Evolutionary conservation across 2,113 vertebrate species (phyloP).

Genomic region (Nothobranchius furzeri): DNA sequence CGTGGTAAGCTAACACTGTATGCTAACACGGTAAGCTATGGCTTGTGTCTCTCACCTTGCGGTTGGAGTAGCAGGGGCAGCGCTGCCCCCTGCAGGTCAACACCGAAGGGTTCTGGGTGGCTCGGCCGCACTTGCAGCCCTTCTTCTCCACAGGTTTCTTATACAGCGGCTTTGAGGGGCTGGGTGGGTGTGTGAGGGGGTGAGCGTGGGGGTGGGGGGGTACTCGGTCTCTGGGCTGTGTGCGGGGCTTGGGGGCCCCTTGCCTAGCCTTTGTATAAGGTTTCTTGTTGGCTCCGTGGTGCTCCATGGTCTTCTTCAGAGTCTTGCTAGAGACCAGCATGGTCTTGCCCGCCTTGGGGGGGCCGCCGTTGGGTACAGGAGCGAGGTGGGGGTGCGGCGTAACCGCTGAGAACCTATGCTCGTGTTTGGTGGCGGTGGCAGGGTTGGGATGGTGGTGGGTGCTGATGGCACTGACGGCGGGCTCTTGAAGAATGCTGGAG

Average conservation of each 20-base stretch:
- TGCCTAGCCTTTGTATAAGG: constrained; percentile 92
- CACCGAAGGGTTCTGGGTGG: constrained; percentile 99
- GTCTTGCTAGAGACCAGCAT: constrained; percentile 89
- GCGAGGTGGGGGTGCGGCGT: constrained; percentile 85
- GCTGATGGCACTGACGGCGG: constrained; percentile 81
- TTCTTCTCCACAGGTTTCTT: constrained; percentile 99
- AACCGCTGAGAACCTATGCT: constrained; percentile 79
- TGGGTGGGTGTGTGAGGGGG: constrained; percentile 81
- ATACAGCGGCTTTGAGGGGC: constrained; percentile 96
- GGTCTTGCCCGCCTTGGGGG: constrained; percentile 91
- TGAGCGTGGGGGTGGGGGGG: constrained; percentile 85
- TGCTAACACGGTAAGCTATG: too few relatives aligned
- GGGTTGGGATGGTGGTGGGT: constrained; percentile 81
- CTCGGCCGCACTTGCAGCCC: constrained; percentile 98
- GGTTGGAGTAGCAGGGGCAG: constrained; percentile 99
- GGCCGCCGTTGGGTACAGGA: constrained; percentile 91
- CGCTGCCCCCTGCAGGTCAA: constrained; percentile 99
- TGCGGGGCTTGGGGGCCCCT: constrained; percentile 90
- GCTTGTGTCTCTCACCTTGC: constrained; percentile 80
- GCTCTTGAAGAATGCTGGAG: constrained; percentile 89
- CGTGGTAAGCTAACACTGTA: too few relatives aligned
- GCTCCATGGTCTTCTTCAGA: constrained; percentile 92
- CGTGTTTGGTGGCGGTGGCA: constrained; percentile 84
- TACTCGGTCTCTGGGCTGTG: constrained; percentile 90
- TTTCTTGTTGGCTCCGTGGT: constrained; percentile 93